A percentile compares a stretch with the other conserved stretches of the same genome.
Conservation (phyloP, 2,113 vertebrate genomes). For the Indri indri region DNA sequence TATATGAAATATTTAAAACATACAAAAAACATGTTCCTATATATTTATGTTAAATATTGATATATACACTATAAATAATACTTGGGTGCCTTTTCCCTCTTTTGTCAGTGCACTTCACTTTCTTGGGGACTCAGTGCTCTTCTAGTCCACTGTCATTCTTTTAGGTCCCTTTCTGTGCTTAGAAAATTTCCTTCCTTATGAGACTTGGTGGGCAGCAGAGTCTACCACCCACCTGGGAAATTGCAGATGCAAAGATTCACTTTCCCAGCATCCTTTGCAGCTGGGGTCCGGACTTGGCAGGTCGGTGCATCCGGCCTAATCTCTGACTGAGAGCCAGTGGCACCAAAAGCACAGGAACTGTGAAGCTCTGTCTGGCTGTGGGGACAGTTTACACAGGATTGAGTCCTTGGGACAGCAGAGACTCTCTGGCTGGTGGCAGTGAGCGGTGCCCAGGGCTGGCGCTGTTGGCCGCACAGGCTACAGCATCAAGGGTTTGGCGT, state of each 20-base stretch:
- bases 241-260: not conserved
- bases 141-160: not conserved
- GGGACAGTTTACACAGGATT: not conserved
- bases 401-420: not conserved
- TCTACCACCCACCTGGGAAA: not conserved
- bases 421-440: not conserved
- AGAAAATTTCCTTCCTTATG: not conserved
- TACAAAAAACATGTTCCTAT: not conserved
- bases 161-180: not conserved
- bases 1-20: not conserved
- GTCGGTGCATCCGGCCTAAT: accelerated
- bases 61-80: not conserved
- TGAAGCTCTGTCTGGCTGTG: not conserved
- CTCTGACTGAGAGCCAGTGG: not conserved
- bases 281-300: not conserved
- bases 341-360: not conserved
- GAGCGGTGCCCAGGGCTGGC: not conserved
- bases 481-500: no score
- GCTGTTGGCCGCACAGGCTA: not conserved
- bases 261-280: not conserved
- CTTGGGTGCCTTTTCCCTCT: not conserved
- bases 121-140: not conserved
- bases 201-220: not conserved
- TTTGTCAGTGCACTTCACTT: not conserved
- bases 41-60: not conserved